Conservation (phyloP, 2,797 vertebrate species). For the Podarcis siculus region DNA sequence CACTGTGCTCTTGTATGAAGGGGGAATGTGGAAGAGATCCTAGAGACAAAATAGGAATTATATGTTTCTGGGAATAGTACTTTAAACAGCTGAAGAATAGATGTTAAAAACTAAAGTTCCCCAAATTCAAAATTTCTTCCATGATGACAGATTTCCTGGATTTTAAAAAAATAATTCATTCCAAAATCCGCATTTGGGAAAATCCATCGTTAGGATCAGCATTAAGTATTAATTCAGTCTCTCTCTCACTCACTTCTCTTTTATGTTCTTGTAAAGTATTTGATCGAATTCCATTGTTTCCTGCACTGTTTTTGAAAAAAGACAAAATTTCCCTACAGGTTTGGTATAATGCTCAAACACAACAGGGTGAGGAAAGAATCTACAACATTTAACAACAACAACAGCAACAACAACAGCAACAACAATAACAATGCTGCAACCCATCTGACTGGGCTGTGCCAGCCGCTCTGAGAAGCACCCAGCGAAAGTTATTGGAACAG, state of each 20-base stretch:
- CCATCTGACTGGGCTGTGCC: no score
- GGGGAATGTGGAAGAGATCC: conserved; percentile 99
- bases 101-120: background rate
- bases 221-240: background rate
- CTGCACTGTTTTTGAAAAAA: background rate
- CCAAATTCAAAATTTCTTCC: background rate
- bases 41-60: conserved; percentile 67
- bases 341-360: background rate
- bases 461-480: no score
- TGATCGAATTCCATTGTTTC: background rate
- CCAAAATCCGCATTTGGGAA: no score
- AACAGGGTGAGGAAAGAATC: background rate
- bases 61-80: conserved; percentile 27
- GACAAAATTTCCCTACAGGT: background rate
- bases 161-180: background rate
- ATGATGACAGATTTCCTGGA: background rate
- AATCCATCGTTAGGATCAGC: background rate
- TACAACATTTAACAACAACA: background rate
- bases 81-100: no score
- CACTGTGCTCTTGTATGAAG: conserved; percentile 97
- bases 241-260: background rate
- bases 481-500: background rate
- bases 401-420: no score
- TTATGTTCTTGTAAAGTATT: background rate
- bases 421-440: no score